Evolutionary conservation across 2,888 invertebrate genomes (phyloP).

Genomic region (Troides helena): DNA sequence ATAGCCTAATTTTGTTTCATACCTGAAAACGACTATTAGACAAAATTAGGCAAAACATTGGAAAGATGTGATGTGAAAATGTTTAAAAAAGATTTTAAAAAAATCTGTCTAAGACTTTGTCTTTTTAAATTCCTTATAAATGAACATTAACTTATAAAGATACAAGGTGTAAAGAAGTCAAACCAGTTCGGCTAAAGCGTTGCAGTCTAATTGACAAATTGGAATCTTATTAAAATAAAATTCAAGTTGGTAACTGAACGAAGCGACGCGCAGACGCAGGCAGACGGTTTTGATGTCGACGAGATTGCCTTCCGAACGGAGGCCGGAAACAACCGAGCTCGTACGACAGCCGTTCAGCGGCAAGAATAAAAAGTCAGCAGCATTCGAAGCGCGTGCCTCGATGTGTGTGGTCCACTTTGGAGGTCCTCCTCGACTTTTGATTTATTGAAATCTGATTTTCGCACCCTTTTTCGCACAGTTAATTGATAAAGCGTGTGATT

Average conservation of each 20-base stretch:
- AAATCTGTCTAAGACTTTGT: slow-evolving; percentile 38
- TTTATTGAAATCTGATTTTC: slow-evolving; percentile 74
- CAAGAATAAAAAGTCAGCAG: slow-evolving; percentile 74
- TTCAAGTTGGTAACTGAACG: slow-evolving; percentile 73
- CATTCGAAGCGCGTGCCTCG: slow-evolving; percentile 87
- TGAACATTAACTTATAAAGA: slow-evolving; percentile 55
- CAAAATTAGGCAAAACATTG: not conserved
- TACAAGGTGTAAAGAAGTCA: slow-evolving; percentile 73
- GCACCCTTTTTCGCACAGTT: slow-evolving; percentile 56
- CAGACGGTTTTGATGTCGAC: slow-evolving; percentile 49
- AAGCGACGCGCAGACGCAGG: slow-evolving; percentile 51
- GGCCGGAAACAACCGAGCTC: slow-evolving; percentile 68
- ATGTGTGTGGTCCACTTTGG: slow-evolving; percentile 85
- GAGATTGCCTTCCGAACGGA: slow-evolving; percentile 60
- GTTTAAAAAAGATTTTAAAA: not conserved
- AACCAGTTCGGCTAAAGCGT: slow-evolving; percentile 73
- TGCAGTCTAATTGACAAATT: slow-evolving; percentile 85
- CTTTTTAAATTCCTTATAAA: slow-evolving; percentile 54
- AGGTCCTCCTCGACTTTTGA: slow-evolving; percentile 73
- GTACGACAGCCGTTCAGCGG: slow-evolving; percentile 61
- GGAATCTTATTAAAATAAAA: slow-evolving; percentile 85
- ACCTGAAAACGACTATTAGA: not conserved
- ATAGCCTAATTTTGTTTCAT: not conserved
- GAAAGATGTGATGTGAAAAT: not conserved
- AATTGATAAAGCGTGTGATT: slow-evolving; percentile 33